These are phyloP conservation scores for Hypomecis punctinalis DNA, from an alignment of 2,888 invertebrate genomes.

Conservation along the genomic window DNA sequence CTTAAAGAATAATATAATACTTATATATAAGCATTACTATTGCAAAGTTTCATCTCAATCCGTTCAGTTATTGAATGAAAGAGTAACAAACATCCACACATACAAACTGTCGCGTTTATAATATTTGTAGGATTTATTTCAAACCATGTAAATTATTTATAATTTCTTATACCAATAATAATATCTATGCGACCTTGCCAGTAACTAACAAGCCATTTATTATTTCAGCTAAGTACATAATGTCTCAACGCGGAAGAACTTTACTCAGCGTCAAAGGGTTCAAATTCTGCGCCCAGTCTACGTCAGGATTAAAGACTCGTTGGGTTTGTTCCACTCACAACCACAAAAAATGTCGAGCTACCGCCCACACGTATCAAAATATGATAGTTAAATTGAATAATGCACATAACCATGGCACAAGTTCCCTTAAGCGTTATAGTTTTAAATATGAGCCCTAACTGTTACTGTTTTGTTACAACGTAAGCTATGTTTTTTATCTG, in stretches of 20 bases:
- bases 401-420: constrained; percentile 38
- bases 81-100: no score
- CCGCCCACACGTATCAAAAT: constrained; percentile 24
- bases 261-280: constrained; percentile 47
- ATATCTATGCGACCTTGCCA: no score
- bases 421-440: not conserved
- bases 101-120: no score
- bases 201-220: constrained; percentile 2
- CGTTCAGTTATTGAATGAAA: no score
- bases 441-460: not conserved
- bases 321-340: constrained; percentile 58
- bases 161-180: no score
- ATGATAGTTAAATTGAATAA: constrained; percentile 46
- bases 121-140: no score
- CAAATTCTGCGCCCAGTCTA: constrained; percentile 48
- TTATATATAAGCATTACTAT: no score
- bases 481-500: no score
- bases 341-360: constrained; percentile 50
- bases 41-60: no score
- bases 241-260: constrained; percentile 49
- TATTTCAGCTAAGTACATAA: constrained; percentile 42
- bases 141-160: no score
- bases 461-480: no score
- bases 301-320: constrained; percentile 38
- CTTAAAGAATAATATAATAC: no score